Evolutionary conservation across 2,113 vertebrate species (phyloP), one percentile per base, ranked within the genome.

Genomic region (Osmerus mordax): DNA sequence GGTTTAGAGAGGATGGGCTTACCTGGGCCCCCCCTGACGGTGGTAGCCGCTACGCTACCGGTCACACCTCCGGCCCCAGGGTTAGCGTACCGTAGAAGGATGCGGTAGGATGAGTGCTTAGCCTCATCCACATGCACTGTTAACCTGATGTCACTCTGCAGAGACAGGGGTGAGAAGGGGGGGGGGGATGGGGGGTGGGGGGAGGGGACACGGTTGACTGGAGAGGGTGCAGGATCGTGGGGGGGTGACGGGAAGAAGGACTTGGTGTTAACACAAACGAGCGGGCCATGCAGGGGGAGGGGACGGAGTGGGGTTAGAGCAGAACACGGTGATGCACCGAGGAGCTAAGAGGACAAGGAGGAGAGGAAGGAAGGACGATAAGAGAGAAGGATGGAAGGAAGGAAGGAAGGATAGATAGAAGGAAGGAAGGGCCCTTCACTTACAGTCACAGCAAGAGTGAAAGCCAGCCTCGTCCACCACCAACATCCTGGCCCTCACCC

Each of bases 61-160:
- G 86, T 86, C 60, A 94, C 78, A 8, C 84, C 74, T 87, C 89
- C 73, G 29, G 70, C 78, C 83, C 89, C 88, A 51, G 92, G 91
- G 87, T 96, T 98, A 90, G 93, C 73, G 64, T 94, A 98, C 83
- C 93, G 92, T 91, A 99, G 91, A 87, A 97, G 78, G 87, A 96
- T 73, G 47, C 64, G 92, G 91, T 93, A 98, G 74, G 89, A 88
- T 74, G 88, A 90, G 69, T 79, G 85, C 65, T 80, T 87, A 72
- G 92, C 89, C 56, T 91, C 91, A 79, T 88, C 93, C 80, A 92
- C 94, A 84, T 92, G 93, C 91, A 97, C 86, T 84, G 82, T 89
- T 85, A 98, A 87, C 89, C 86, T 95, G 79, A 97, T 93, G 92
- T 97, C 94, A 82, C 89, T 95, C 97, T 99, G 94, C 78, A 83